These are phyloP conservation scores for Pemphredon lugubris DNA, from an alignment of 2,888 invertebrate genomes.

Conservation along the genomic window DNA sequence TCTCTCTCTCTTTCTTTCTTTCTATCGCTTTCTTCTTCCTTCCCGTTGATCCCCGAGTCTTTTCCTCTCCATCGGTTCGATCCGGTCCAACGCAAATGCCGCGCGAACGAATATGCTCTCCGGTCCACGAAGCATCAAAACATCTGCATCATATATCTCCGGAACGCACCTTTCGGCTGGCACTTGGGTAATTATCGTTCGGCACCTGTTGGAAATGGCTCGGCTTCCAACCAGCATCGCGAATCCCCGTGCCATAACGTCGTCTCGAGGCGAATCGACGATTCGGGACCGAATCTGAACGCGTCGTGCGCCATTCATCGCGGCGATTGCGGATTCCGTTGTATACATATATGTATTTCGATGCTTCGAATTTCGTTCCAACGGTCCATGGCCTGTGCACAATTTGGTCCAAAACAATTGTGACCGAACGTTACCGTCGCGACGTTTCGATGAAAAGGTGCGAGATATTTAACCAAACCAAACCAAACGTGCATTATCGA, in stretches of 20 bases:
- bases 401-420: no score
- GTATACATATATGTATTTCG: slow-evolving; percentile 17
- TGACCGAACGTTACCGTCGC: no score
- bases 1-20: slow-evolving; percentile 9
- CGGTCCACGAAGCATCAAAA: slow-evolving; percentile 40
- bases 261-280: neutral
- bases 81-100: slow-evolving; percentile 33
- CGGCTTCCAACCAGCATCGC: neutral
- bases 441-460: no score
- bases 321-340: slow-evolving; percentile 34
- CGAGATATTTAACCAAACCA: no score
- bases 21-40: neutral
- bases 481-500: no score
- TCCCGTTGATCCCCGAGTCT: neutral
- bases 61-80: slow-evolving; percentile 21
- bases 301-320: slow-evolving; percentile 11
- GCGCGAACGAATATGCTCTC: slow-evolving; percentile 14
- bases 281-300: slow-evolving; percentile 7
- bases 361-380: slow-evolving; percentile 1
- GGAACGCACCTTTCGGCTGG: slow-evolving; percentile 43
- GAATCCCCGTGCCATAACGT: neutral
- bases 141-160: slow-evolving; percentile 59
- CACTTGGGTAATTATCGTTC: slow-evolving; percentile 59
- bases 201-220: slow-evolving; percentile 59
- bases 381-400: neutral